Base-by-base conservation (phyloP, 2,113 vertebrate genomes). In the Lethenteron reissneri region DNA sequence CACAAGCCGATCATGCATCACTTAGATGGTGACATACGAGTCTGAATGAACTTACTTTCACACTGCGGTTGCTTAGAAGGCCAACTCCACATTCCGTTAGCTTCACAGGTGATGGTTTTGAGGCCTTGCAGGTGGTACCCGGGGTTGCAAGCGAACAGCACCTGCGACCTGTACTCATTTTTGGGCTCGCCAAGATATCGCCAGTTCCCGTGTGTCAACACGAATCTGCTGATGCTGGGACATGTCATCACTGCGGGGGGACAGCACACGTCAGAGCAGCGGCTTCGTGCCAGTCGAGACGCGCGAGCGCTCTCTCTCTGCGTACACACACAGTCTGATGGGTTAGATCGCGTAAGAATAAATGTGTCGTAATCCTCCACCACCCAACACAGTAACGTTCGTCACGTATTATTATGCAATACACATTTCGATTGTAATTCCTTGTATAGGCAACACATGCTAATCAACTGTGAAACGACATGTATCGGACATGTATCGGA, bases 51-150 rank as follows among this genome's bases (percentile, higher is more conserved):
- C 94, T 89, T 80, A 99, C 94, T 92, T 73, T 83, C 84, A 13
- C 94, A 99, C 75, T 84, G 84, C 1, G 92, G 91, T 58, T 82
- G 80, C 1, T 88, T 87, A 12, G 88, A 78, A 0, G 86, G 87
- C 12, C 90, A 85, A 81, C 88, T 92, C 94, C 94, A 99, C 56
- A 79, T 86, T 58, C 90, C 83, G 12, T 84, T 89, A 75, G 88
- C 85, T 78, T 90, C 88, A 77, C 94, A 99, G 74, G 75, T 82
- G 78, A 95, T 90, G 75, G 95, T 87, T 58, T 90, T 82, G 58
- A 88, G 86, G 74, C 92, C 91, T 0, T 84, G 85, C 80, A 95
- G 95, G 83, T 89, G 92, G 82, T 92, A 99, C 3, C 94, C 94
- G 0, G 89, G 90, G 80, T 97, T 90, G 13, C 94, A 99, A 79